Percentiles rank a stretch among this genome's conserved stretches.
These are phyloP conservation scores for Gymnobelideus leadbeateri DNA, from an alignment of 2,113 vertebrate species.

Conservation along the genomic window DNA sequence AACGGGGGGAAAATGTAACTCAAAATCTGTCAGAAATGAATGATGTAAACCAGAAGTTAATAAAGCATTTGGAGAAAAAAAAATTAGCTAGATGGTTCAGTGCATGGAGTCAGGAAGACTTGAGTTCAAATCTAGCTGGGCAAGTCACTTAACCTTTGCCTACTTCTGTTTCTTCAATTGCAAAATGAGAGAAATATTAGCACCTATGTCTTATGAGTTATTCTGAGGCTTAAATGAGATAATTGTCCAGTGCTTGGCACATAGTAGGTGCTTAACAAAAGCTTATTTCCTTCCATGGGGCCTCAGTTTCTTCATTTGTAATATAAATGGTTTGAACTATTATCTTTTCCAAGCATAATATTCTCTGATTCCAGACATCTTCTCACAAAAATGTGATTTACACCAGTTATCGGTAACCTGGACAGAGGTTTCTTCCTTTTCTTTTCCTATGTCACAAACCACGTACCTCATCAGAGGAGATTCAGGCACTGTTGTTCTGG, in stretches of 20 bases:
- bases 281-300: not conserved
- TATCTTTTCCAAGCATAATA: not conserved
- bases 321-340: not conserved
- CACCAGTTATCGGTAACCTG: not conserved
- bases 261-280: not conserved
- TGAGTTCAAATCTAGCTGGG: not conserved
- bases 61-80: too few species aligned
- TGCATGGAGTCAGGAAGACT: not conserved
- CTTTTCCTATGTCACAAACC: constrained; percentile 2
- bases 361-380: not conserved
- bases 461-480: not conserved
- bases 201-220: not conserved
- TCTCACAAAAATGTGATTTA: not conserved
- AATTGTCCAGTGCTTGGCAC: not conserved
- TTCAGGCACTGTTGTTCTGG: not conserved
- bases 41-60: too few species aligned
- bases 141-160: not conserved
- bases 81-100: not conserved
- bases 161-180: not conserved
- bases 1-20: too few species aligned
- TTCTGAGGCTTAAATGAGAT: not conserved
- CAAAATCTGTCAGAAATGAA: too few species aligned
- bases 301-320: not conserved
- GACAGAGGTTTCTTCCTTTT: not conserved
- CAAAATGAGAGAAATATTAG: not conserved